Conservation (phyloP, 1,140 invertebrate genomes). For the Drosophila auraria region DNA sequence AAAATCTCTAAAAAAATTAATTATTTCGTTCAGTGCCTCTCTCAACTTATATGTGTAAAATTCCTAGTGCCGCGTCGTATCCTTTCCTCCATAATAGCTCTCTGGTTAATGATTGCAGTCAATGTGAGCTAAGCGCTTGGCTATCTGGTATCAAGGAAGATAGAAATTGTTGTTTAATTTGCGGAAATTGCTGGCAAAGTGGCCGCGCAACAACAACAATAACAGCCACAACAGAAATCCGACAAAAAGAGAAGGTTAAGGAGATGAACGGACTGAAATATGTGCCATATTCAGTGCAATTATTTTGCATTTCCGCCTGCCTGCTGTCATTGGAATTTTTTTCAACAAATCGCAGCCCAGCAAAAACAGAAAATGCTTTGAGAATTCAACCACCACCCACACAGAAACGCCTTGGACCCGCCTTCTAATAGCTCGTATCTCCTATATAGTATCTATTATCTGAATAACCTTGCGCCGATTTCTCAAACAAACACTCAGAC, state of each 20-base stretch:
- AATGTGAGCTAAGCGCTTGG: slow-evolving; percentile 73
- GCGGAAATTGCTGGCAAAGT: slow-evolving; percentile 76
- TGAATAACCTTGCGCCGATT: slow-evolving; percentile 59
- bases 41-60: slow-evolving; percentile 17
- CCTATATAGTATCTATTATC: slow-evolving; percentile 37
- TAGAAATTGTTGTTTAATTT: slow-evolving; percentile 81
- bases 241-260: slow-evolving; percentile 26
- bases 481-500: slow-evolving; percentile 34
- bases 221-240: background rate
- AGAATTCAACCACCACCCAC: slow-evolving; percentile 47
- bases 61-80: slow-evolving; percentile 46
- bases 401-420: slow-evolving; percentile 34
- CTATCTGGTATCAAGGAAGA: slow-evolving; percentile 67
- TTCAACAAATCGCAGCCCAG: slow-evolving; percentile 22
- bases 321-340: slow-evolving; percentile 15
- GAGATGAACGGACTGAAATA: slow-evolving; percentile 8
- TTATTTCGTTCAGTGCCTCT: background rate
- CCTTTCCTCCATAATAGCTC: slow-evolving; percentile 68
- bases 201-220: slow-evolving; percentile 24
- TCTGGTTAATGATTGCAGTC: slow-evolving; percentile 66
- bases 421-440: slow-evolving; percentile 36
- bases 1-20: too few relatives aligned
- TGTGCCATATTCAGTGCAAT: slow-evolving; percentile 29
- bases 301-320: slow-evolving; percentile 39
- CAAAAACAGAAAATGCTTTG: background rate